phyloP scores from a whole-genome alignment of 2,888 invertebrate species.

The Coelinius sp. region DNA sequence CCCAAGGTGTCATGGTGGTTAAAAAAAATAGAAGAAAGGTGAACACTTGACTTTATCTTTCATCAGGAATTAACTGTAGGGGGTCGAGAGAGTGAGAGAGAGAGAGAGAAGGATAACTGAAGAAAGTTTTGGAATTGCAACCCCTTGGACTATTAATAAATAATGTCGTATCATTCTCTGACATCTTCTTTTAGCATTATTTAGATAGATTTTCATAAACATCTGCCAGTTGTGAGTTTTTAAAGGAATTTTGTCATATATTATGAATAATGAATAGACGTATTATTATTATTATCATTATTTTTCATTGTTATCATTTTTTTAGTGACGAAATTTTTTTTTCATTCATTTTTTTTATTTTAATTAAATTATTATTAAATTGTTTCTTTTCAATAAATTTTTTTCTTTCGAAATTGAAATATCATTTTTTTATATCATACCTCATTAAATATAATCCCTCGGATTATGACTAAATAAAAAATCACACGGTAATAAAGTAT shows the following conservation, averaged over 20 bases:
- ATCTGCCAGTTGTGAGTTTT: not conserved
- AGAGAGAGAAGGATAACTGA: not conserved
- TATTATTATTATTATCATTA: too few species aligned
- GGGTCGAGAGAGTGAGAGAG: not conserved
- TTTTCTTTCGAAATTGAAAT: too few species aligned
- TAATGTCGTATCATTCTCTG: not conserved
- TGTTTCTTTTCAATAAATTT: too few species aligned
- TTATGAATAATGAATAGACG: too few species aligned
- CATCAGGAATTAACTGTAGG: conserved; percentile 57
- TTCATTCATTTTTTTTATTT: too few species aligned
- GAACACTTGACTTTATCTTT: conserved; percentile 52
- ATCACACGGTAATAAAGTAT: conserved; percentile 26
- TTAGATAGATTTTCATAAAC: not conserved
- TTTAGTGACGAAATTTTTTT: too few species aligned
- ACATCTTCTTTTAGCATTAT: not conserved
- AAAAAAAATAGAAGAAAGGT: conserved; percentile 37
- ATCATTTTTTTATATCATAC: too few species aligned
- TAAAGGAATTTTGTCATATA: not conserved
- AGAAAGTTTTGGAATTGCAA: conserved; percentile 11
- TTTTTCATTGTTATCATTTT: too few species aligned
- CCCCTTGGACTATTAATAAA: conserved; percentile 18
- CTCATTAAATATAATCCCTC: not conserved
- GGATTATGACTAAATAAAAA: conserved; percentile 2
- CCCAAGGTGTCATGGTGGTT: not conserved
- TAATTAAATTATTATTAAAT: too few species aligned